These are phyloP conservation scores for Meghimatium bilineatum DNA, from an alignment of 2,888 invertebrate species.

Conservation along the genomic window DNA sequence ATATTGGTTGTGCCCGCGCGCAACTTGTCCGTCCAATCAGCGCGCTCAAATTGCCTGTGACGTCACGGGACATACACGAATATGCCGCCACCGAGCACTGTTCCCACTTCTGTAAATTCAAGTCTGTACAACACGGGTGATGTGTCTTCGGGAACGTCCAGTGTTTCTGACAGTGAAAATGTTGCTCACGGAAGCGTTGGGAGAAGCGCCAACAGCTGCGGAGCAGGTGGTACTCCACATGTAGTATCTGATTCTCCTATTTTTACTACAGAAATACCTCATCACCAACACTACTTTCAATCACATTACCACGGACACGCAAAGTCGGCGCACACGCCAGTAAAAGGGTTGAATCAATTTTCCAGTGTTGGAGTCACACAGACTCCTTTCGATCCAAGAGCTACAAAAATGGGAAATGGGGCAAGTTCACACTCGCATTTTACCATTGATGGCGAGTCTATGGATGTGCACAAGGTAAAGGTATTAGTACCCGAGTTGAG, in stretches of 20 bases:
- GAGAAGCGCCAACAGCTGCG: not conserved
- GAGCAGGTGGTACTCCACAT: not conserved
- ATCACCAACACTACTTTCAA: conserved; percentile 14
- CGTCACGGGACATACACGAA: conserved; percentile 33
- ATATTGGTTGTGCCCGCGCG: conserved; percentile 26
- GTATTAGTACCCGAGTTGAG: conserved; percentile 78
- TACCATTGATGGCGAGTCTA: conserved; percentile 69
- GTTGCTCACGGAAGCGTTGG: not conserved
- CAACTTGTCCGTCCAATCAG: conserved; percentile 31
- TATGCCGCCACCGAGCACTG: conserved; percentile 38
- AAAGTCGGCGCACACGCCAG: not conserved
- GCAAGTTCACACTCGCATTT: conserved; percentile 68
- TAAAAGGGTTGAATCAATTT: conserved; percentile 1
- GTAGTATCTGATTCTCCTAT: not conserved
- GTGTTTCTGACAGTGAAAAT: conserved; percentile 1
- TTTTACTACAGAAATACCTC: not conserved
- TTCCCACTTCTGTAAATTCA: conserved; percentile 25
- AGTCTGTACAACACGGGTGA: conserved; percentile 6
- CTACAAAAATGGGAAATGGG: conserved; percentile 72
- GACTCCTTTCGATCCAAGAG: conserved; percentile 35
- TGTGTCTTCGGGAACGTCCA: conserved; percentile 15
- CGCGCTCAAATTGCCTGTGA: conserved; percentile 27
- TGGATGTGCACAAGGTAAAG: conserved; percentile 71
- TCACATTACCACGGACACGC: conserved; percentile 5
- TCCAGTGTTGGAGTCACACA: conserved; percentile 19